These are phyloP conservation scores for Pseudomyrmex cubaensis DNA, from an alignment of 1,140 invertebrate species.

Conservation along the genomic window DNA sequence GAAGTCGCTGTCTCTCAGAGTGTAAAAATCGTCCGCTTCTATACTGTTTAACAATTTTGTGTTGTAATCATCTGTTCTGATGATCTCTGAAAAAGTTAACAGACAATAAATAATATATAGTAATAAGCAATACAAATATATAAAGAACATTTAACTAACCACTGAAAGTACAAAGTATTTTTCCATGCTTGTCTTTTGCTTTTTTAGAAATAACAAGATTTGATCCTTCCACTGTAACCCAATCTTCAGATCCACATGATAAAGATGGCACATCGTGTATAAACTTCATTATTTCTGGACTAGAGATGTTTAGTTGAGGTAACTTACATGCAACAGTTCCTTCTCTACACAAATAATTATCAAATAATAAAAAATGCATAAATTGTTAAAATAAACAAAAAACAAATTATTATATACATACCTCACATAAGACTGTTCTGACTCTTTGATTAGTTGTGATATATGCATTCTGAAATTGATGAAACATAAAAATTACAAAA, in stretches of 20 bases:
- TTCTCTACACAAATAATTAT: constrained; percentile 67
- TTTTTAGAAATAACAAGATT: constrained; percentile 85
- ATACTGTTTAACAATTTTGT: constrained; percentile 84
- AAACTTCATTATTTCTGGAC: constrained; percentile 89
- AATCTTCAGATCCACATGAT: constrained; percentile 86
- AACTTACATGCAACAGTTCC: constrained; percentile 86
- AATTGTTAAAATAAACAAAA: background rate
- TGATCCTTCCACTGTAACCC: constrained; percentile 83
- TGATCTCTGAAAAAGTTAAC: constrained; percentile 86
- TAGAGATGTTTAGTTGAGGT: constrained; percentile 88
- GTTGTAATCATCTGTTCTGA: constrained; percentile 87
- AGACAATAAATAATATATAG: constrained; percentile 11
- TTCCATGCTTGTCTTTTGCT: constrained; percentile 83
- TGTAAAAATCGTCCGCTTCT: constrained; percentile 86
- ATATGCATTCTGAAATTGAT: constrained; percentile 74
- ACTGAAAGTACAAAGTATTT: constrained; percentile 85
- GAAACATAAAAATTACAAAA: constrained; percentile 20
- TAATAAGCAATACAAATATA: constrained; percentile 6
- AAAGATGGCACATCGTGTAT: constrained; percentile 87
- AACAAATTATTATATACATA: constrained; percentile 51
- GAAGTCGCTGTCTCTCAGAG: constrained; percentile 88
- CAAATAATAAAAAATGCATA: constrained; percentile 31
- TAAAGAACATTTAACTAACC: constrained; percentile 72
- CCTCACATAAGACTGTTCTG: constrained; percentile 66
- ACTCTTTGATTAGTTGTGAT: constrained; percentile 77